These are phyloP conservation scores for Chaetophractus vellerosus DNA, from an alignment of 2,797 vertebrate species.

Conservation along the genomic window DNA sequence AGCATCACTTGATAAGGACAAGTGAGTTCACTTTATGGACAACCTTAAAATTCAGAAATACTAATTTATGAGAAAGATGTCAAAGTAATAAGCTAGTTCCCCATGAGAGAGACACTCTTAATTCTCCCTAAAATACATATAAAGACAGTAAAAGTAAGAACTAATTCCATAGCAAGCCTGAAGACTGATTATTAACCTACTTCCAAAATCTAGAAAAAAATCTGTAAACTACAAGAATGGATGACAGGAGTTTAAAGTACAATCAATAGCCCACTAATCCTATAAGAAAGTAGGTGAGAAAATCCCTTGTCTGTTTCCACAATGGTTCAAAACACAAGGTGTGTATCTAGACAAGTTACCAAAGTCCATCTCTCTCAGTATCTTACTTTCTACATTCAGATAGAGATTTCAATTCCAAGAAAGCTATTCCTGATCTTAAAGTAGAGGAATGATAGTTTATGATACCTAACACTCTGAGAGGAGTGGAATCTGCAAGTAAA, in stretches of 20 bases:
- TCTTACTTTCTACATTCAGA: neutral
- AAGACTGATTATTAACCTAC: neutral
- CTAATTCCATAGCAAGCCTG: neutral
- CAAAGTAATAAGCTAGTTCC: neutral
- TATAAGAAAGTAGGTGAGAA: neutral
- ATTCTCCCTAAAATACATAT: neutral
- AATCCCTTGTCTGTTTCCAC: neutral
- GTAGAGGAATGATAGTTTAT: neutral
- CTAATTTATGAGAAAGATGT: neutral
- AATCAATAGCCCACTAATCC: neutral
- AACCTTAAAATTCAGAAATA: slow-evolving; percentile 1
- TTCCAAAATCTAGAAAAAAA: neutral
- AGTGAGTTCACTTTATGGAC: neutral
- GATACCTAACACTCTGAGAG: neutral
- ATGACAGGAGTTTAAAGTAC: neutral
- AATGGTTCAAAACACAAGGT: neutral
- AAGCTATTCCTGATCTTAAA: neutral
- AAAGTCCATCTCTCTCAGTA: neutral
- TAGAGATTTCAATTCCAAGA: neutral
- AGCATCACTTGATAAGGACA: neutral
- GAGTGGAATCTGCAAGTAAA: neutral
- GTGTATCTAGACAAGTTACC: neutral
- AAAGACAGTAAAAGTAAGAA: neutral
- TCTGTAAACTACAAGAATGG: neutral
- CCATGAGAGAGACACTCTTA: neutral